phyloP scores from a whole-genome alignment of 1,140 invertebrate genomes.

The Brachionus calyciflorus region DNA sequence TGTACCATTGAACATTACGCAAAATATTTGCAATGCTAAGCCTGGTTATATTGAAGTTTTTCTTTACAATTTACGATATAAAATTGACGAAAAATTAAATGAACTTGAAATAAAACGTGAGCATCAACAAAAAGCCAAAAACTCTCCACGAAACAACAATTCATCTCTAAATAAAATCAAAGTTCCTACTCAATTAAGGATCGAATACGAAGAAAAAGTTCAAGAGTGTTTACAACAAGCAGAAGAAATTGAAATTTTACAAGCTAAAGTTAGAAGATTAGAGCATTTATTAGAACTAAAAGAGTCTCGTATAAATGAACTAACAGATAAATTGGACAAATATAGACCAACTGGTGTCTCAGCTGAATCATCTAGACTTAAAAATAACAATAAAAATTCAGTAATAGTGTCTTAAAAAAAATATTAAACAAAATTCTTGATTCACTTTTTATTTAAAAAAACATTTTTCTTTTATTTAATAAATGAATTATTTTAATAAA shows the following conservation, averaged over 20 bases:
- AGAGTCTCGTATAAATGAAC: constrained; percentile 56
- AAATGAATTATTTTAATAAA: constrained; percentile 28
- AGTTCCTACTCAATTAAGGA: constrained; percentile 37
- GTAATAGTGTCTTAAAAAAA: not conserved
- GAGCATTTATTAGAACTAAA: constrained; percentile 59
- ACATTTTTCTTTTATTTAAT: not conserved
- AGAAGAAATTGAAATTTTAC: constrained; percentile 55
- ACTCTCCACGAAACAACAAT: not conserved
- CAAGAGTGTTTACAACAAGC: constrained; percentile 56
- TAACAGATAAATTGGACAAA: constrained; percentile 48
- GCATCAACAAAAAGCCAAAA: not conserved
- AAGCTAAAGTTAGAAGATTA: constrained; percentile 55
- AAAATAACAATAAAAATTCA: constrained; percentile 26
- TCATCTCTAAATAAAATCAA: constrained; percentile 8
- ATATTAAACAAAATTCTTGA: not conserved
- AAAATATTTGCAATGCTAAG: constrained; percentile 19
- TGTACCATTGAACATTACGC: constrained; percentile 41
- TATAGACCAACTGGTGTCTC: constrained; percentile 40
- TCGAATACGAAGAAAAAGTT: constrained; percentile 54
- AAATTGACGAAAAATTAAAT: constrained; percentile 53
- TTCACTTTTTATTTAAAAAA: not conserved
- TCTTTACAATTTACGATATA: constrained; percentile 54
- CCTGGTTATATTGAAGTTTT: constrained; percentile 46
- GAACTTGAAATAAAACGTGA: constrained; percentile 27
- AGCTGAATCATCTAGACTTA: not conserved